A percentile compares a stretch with the other conserved stretches of the same genome.
Conservation (phyloP, 1,140 invertebrate species). For the Formica exsecta region DNA sequence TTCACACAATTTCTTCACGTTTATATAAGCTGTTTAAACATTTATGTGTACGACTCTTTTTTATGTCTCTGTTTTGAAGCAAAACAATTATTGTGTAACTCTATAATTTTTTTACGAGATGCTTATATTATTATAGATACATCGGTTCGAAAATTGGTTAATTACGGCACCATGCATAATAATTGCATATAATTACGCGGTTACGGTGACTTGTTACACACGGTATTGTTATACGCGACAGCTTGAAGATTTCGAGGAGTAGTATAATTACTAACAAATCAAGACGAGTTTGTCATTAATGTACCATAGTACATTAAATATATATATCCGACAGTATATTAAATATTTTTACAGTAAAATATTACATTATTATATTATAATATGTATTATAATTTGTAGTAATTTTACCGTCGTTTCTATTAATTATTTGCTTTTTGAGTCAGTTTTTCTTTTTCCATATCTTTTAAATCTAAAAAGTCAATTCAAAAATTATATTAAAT, state of each 20-base stretch:
- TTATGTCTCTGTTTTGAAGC: neutral
- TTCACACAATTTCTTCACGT: neutral
- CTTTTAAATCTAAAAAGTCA: neutral
- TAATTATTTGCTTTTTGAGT: neutral
- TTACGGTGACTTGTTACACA: neutral
- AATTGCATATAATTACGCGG: constrained; percentile 27
- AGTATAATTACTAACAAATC: neutral
- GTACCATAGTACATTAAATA: neutral
- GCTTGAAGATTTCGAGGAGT: neutral
- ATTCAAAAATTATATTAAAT: neutral
- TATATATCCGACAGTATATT: neutral
- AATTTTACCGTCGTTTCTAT: neutral
- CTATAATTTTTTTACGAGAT: neutral
- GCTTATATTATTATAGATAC: neutral
- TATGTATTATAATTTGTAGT: neutral
- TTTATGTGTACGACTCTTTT: neutral
- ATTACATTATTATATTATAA: neutral
- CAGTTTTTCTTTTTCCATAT: neutral
- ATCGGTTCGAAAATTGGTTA: constrained; percentile 13
- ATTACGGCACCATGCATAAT: constrained; percentile 11
- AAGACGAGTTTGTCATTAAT: neutral
- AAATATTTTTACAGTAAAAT: neutral
- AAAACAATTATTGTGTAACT: constrained; percentile 4
- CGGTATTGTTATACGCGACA: neutral
- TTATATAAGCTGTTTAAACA: constrained; percentile 16